Conservation (phyloP, 2,797 vertebrate genomes). For the Lemur catta region DNA sequence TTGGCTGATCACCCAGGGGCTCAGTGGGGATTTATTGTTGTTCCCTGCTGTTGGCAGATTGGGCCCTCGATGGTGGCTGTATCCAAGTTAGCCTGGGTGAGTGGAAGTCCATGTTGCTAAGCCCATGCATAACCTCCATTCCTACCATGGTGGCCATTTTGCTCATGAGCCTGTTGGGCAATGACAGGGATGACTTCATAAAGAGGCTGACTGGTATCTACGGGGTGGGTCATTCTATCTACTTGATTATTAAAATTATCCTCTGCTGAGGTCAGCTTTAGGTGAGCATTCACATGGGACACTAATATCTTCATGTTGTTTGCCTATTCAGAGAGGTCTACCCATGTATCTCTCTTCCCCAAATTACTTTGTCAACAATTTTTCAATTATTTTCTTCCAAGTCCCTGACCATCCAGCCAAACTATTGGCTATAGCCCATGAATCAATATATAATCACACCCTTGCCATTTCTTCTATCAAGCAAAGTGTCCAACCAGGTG, state of each 20-base stretch:
- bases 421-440: not conserved
- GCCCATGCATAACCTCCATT: not conserved
- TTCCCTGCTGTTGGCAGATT: not conserved
- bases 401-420: not conserved
- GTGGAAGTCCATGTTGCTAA: not conserved
- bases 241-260: not conserved
- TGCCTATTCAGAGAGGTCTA: not conserved
- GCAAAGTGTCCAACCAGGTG: not conserved
- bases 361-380: not conserved
- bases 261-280: not conserved
- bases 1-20: not conserved
- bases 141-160: not conserved
- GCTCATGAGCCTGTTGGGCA: not conserved
- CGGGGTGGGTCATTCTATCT: not conserved
- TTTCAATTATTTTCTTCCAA: not conserved
- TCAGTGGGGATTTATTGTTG: not conserved
- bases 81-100: not conserved
- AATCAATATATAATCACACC: not conserved
- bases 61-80: not conserved
- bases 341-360: not conserved
- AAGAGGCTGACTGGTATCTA: not conserved
- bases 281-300: not conserved
- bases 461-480: not conserved
- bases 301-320: not conserved
- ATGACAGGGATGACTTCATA: not conserved